Evolutionary conservation across 1,140 invertebrate species (phyloP).

Genomic region (Pseudomyrmex gracilis): DNA sequence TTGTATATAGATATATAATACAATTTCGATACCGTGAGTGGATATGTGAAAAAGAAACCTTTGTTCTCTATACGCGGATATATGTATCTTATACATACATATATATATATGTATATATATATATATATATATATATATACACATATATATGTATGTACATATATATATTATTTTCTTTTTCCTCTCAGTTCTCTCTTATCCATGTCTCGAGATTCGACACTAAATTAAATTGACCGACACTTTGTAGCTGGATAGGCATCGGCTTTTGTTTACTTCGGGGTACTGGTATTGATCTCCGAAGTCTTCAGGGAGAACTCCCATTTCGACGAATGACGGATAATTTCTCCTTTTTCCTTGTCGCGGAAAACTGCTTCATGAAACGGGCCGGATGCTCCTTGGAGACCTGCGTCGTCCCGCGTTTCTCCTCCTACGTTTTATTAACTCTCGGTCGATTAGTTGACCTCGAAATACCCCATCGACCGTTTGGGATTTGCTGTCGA

Average conservation of each 20-base stretch:
- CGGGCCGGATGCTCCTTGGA: slow-evolving; percentile 55
- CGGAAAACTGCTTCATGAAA: slow-evolving; percentile 35
- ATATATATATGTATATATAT: no score
- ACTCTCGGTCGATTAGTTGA: slow-evolving; percentile 72
- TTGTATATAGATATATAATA: slow-evolving; percentile 73
- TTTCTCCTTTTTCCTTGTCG: slow-evolving; percentile 62
- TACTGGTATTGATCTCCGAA: slow-evolving; percentile 68
- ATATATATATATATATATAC: background rate
- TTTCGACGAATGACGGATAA: slow-evolving; percentile 73
- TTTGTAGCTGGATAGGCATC: slow-evolving; percentile 66
- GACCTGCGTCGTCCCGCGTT: slow-evolving; percentile 57
- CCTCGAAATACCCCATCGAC: slow-evolving; percentile 51
- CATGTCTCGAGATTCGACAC: slow-evolving; percentile 15
- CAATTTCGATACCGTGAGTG: slow-evolving; percentile 74
- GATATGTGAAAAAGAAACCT: slow-evolving; percentile 61
- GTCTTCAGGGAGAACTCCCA: slow-evolving; percentile 29
- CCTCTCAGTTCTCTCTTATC: slow-evolving; percentile 21
- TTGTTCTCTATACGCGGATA: slow-evolving; percentile 60
- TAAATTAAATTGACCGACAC: slow-evolving; percentile 67
- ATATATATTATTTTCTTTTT: slow-evolving; percentile 30
- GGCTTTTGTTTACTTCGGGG: slow-evolving; percentile 67
- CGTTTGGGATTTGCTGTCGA: slow-evolving; percentile 68
- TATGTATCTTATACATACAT: slow-evolving; percentile 41
- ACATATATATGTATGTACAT: no score
- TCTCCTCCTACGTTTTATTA: slow-evolving; percentile 71